Evolutionary conservation across 2,888 invertebrate genomes (phyloP).

Genomic region (Margaritifera margaritifera): DNA sequence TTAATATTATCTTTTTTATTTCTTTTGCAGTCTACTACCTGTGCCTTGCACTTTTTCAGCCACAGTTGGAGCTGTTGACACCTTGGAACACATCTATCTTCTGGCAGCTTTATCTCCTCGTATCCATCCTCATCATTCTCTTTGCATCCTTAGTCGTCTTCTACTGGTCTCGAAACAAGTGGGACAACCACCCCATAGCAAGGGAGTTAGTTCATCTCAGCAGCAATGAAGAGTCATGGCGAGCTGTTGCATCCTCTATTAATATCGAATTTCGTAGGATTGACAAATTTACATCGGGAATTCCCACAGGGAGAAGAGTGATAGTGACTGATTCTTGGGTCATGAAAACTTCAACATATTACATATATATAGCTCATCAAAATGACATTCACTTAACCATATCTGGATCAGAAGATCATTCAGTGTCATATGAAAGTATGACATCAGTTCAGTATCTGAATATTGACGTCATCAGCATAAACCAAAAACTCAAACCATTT

Average conservation of each 20-base stretch:
- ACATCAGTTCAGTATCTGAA: conserved; percentile 87
- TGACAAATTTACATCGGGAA: conserved; percentile 72
- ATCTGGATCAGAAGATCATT: conserved; percentile 77
- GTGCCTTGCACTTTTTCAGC: conserved; percentile 49
- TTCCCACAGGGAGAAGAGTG: conserved; percentile 62
- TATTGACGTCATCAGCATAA: conserved; percentile 78
- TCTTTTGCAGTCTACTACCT: conserved; percentile 65
- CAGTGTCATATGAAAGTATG: conserved; percentile 80
- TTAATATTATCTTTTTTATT: conserved; percentile 2
- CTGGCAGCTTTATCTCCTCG: conserved; percentile 55
- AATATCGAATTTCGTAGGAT: conserved; percentile 82
- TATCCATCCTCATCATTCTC: conserved; percentile 72
- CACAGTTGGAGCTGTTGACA: conserved; percentile 47
- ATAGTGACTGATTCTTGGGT: conserved; percentile 87
- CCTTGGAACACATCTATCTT: conserved; percentile 37
- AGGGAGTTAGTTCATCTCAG: conserved; percentile 76
- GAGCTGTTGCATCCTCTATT: conserved; percentile 81
- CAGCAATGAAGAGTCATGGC: conserved; percentile 75
- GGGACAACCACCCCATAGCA: conserved; percentile 84
- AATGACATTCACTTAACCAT: conserved; percentile 84
- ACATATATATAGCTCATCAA: conserved; percentile 84
- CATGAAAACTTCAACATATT: conserved; percentile 85
- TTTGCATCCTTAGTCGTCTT: conserved; percentile 76
- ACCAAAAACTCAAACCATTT: conserved; percentile 62
- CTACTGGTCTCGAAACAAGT: conserved; percentile 82